Evolutionary conservation across 2,888 invertebrate genomes (phyloP), one percentile per base, ranked within the genome.

Genomic region (Entomobrya proxima): DNA sequence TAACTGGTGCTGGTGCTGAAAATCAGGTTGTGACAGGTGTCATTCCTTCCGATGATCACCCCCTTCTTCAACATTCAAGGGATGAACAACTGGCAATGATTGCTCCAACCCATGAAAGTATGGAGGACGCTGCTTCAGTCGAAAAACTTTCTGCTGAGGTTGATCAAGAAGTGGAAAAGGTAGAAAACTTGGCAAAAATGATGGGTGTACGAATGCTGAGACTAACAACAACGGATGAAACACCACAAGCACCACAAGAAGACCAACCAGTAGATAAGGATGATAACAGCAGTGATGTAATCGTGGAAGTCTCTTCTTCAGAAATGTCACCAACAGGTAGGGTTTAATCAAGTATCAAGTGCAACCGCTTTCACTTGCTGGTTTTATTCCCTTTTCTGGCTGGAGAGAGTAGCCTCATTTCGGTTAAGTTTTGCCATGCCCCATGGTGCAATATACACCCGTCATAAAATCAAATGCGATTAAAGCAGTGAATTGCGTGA

Each of bases 11-110:
- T 44, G 44, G 47, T 72, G 72, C 72, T 47, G 47, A 44, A 72
- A 30, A 72, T 72, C 47, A 47, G 27, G n/a, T n/a, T 44, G 30
- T 72, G 72, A 72, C 72, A 72, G 72, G 47, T 72, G 72, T 47
- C 72, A 72, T 47, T 1, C 2, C 18, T 21, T 1, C 58, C 15
- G 4, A 4, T 15, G 58, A 27, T 13, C 5, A 58, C 15, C 52
- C 15, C 52, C 30, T 30, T 15, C 5, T 13, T 58, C 58, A 27
- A n/a, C 58, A 9, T 13, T 18, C 24, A 6, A 47, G n/a, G 47
- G 58, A 37, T 24, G 69, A 44, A 69, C 40, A 21, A 69, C 44
- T 27, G 6, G 21, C 37, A 67, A 21, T n/a, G n/a, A n/a, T 37
- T 37, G 35, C 21, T 1, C 35, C n/a, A 37, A 21, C 35, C 13